Base-by-base conservation (phyloP, 2,888 invertebrate species). In the Teleiodes luculella region DNA sequence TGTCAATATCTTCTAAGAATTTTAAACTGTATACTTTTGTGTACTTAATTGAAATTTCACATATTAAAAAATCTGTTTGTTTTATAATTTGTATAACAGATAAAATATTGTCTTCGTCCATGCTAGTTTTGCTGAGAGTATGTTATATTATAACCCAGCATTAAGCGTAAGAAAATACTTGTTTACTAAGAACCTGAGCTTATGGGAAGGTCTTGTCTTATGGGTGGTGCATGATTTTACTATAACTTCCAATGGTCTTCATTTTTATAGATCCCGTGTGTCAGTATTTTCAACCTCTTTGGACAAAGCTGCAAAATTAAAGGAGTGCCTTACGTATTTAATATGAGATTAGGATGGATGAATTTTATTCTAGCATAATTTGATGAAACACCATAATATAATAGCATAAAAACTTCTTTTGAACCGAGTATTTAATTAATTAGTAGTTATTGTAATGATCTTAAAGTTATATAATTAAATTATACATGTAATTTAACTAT, bases 241-340 rank as follows among this genome's bases (percentile, higher is more conserved):
- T 70, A 64, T 68, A 75, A 82, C 87, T 87, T 88, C 86, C 88
- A 81, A 66, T 75, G 71, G 87, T 87, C 87, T 87, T 87, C 86
- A 78, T 83, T 80, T 80, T 76, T 74, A 70, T 74, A 78, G 73
- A 74, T 72, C 67, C 70, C 68, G 68, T 72, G 72, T 77, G 72
- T 78, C 77, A 80, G 78, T 79, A 76, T 79, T 79, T 80, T 74
- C 68, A 75, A 80, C 69, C 78, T 76, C 77, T 86, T 86, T 85
- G 79, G 86, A 85, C 75, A 81, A 78, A 83, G 71, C 84, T 80
- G 84, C 84, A 80, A 86, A 86, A 85, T 86, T 84, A 86, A 86
- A 80, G 88, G 90, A 90, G 90, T 90, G 90, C 90, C 90, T 90
- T 90, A 90, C 85, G 86, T 90, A 89, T 83, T 79, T 84, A 86